Conservation (phyloP, 1,140 invertebrate genomes). For the Pseudoatta argentina region DNA sequence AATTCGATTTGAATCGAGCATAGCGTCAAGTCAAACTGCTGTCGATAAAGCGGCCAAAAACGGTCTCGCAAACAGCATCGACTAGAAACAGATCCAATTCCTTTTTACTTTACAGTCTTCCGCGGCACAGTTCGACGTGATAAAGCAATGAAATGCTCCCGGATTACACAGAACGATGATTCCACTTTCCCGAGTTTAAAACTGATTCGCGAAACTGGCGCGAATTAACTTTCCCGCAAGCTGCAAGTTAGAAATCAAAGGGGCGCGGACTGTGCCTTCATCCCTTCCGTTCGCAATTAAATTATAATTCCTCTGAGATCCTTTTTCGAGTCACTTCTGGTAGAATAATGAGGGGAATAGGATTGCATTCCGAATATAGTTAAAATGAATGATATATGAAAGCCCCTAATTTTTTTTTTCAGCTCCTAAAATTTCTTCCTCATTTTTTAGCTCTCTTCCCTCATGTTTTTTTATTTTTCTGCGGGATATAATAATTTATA, state of each 20-base stretch:
- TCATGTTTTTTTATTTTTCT: neutral
- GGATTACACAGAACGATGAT: constrained; percentile 50
- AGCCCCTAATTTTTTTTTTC: neutral
- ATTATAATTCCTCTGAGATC: constrained; percentile 34
- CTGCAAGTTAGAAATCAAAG: constrained; percentile 42
- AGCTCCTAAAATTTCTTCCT: neutral
- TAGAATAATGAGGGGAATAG: neutral
- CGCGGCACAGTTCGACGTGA: constrained; percentile 19
- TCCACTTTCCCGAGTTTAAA: constrained; percentile 58
- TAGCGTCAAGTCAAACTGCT: neutral
- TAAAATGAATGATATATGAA: neutral
- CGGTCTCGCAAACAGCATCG: neutral
- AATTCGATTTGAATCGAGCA: constrained; percentile 3
- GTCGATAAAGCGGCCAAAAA: neutral
- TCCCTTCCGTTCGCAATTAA: constrained; percentile 6
- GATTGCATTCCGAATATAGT: constrained; percentile 31
- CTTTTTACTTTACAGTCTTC: neutral
- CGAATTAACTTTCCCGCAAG: constrained; percentile 53
- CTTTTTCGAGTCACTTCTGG: constrained; percentile 16
- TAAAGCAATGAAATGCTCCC: constrained; percentile 34
- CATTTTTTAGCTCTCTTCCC: neutral
- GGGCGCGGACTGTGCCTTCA: neutral
- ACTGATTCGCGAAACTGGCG: constrained; percentile 47
- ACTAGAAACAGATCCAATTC: constrained; percentile 6
- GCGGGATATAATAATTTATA: neutral